phyloP scores from a whole-genome alignment of 2,113 vertebrate genomes.

The Hippocampus guttulatus region DNA sequence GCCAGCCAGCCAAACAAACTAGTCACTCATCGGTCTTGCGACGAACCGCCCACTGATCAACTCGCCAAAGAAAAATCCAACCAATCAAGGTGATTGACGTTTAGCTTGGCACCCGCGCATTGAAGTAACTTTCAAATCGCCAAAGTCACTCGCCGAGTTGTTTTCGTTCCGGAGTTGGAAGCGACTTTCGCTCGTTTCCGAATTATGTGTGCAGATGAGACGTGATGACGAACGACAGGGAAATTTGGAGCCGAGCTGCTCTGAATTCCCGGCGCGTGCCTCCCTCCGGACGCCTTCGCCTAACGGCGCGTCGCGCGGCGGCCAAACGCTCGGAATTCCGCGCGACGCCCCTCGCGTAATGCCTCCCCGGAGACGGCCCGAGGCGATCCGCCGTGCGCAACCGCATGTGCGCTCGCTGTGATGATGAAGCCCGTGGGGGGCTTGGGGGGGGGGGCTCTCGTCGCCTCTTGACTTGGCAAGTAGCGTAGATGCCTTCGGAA shows the following conservation, averaged over 20 bases:
- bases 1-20: no score
- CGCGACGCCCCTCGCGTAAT: slow-evolving; percentile 31
- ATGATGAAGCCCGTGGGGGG: neutral
- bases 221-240: slow-evolving; percentile 6
- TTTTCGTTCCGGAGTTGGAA: neutral
- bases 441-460: slow-evolving; percentile 6
- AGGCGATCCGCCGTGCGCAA: slow-evolving; percentile 6
- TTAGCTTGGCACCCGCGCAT: neutral
- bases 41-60: no score
- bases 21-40: no score
- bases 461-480: slow-evolving; percentile 30
- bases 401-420: neutral
- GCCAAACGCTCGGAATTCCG: slow-evolving; percentile 44
- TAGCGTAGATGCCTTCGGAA: slow-evolving; percentile 11
- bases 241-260: slow-evolving; percentile 21
- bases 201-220: slow-evolving; percentile 1
- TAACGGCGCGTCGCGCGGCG: no score
- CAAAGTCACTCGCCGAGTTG: neutral
- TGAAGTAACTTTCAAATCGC: neutral
- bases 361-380: slow-evolving; percentile 36
- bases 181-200: neutral
- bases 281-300: neutral
- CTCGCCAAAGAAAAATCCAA: no score
- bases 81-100: no score
- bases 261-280: slow-evolving; percentile 8